Evolutionary conservation across 2,113 vertebrate species (phyloP).

Genomic region (Centropristis striata): DNA sequence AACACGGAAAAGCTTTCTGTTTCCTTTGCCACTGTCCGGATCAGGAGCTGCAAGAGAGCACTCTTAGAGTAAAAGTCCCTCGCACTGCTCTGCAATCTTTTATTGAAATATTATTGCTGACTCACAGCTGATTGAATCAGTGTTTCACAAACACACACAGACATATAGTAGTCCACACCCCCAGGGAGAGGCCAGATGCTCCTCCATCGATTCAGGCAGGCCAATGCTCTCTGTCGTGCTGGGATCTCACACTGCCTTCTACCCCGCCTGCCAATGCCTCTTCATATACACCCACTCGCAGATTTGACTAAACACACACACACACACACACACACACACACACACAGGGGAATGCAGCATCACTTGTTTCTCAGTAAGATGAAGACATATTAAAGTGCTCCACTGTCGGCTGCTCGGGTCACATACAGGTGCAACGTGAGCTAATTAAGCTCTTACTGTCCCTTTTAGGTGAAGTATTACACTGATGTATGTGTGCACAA

Average conservation of each 20-base stretch:
- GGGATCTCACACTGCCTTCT: slow-evolving; percentile 38
- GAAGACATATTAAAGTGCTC: background rate
- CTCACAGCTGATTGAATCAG: slow-evolving; percentile 17
- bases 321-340: no score
- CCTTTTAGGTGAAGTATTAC: background rate
- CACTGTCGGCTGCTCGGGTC: background rate
- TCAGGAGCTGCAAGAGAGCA: slow-evolving; percentile 2
- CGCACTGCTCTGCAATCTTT: background rate
- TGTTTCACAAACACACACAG: slow-evolving; percentile 10
- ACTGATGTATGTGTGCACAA: background rate
- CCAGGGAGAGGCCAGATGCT: slow-evolving; percentile 45
- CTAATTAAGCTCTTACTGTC: background rate
- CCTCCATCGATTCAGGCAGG: background rate
- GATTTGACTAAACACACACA: background rate
- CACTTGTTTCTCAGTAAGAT: background rate
- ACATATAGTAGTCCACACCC: slow-evolving; percentile 1
- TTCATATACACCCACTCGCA: slow-evolving; percentile 26
- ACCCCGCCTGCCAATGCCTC: slow-evolving; percentile 23
- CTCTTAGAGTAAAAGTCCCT: background rate
- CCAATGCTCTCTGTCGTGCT: slow-evolving; percentile 23
- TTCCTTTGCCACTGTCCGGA: slow-evolving; percentile 3
- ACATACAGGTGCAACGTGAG: background rate
- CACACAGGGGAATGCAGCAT: background rate
- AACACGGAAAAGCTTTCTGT: background rate
- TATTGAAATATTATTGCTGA: slow-evolving; percentile 31